These are phyloP conservation scores for Eulemur macaco DNA, from an alignment of 2,113 vertebrate species.

Conservation along the genomic window DNA sequence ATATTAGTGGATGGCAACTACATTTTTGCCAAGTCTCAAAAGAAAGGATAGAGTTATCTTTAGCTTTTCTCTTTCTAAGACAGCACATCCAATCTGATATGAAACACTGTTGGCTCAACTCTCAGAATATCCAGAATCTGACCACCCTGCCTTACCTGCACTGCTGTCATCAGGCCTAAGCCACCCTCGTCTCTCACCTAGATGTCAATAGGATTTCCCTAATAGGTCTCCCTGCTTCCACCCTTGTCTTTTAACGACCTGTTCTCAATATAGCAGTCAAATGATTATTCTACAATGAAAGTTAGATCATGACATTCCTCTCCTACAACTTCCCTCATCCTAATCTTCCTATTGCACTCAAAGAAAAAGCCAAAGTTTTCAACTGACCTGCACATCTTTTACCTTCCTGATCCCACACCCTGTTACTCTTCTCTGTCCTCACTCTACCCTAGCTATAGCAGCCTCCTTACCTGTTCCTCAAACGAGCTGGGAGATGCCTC, in stretches of 20 bases:
- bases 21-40: not conserved
- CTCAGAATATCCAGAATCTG: not conserved
- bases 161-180: not conserved
- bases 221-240: not conserved
- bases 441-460: not conserved
- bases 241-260: not conserved
- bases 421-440: not conserved
- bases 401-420: fast-evolving
- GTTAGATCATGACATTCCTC: not conserved
- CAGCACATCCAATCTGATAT: not conserved
- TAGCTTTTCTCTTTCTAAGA: not conserved
- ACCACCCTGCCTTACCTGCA: not conserved
- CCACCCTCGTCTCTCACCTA: not conserved
- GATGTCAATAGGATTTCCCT: not conserved
- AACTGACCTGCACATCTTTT: not conserved
- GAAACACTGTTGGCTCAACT: not conserved
- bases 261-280: not conserved
- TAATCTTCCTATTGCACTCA: not conserved
- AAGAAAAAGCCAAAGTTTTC: not conserved
- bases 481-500: not conserved
- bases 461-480: not conserved
- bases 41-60: not conserved
- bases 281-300: not conserved
- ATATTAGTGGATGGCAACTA: not conserved
- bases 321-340: not conserved